Evolutionary conservation across 2,113 vertebrate genomes (phyloP), one percentile per base, ranked within the genome.

Genomic region (Catharus bicknelli): DNA sequence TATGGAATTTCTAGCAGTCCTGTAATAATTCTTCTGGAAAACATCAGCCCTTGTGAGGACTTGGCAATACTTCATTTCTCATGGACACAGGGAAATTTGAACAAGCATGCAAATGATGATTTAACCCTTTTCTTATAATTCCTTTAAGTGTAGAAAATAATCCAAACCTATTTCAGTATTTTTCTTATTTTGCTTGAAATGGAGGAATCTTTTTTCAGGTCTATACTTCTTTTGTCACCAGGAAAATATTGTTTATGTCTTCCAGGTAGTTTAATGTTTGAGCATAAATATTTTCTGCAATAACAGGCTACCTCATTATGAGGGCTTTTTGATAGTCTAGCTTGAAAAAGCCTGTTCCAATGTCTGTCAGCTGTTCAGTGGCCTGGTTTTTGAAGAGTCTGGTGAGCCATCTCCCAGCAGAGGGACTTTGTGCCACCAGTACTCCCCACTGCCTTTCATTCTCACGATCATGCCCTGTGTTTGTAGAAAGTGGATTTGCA

Each of bases 11-110:
- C 47, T 62, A 88, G 67, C 55, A 91, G 50, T 34, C 59, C 40
- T 93, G 34, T 58, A 77, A 73, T 61, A 91, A 90, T 70, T 91
- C 69, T 80, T 90, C 82, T 91, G 95, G 88, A 93, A 95, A 86
- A 77, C 3, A 5, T 86, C 58, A 76, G 51, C 23, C 45, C 30
- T 87, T 32, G 19, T 14, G 42, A 88, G 13, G 83, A 73, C 38
- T 36, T 86, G 72, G 55, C 48, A 77, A 81, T 70, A 77, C 8
- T 88, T 90, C 5, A 70, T 77, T 95, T 86, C 85, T 90, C 63
- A 74, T 36, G 51, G 58, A 85, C 34, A 42, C 12, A 69, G 50
- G 50, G 85, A 73, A 89, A 90, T 86, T 58, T 76, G 75, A 93
- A 91, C 54, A 91, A 90, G 10, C 12, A 38, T 68, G 32, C 38